Evolutionary conservation across 2,797 vertebrate genomes (phyloP).

Genomic region (Spheniscus humboldti): DNA sequence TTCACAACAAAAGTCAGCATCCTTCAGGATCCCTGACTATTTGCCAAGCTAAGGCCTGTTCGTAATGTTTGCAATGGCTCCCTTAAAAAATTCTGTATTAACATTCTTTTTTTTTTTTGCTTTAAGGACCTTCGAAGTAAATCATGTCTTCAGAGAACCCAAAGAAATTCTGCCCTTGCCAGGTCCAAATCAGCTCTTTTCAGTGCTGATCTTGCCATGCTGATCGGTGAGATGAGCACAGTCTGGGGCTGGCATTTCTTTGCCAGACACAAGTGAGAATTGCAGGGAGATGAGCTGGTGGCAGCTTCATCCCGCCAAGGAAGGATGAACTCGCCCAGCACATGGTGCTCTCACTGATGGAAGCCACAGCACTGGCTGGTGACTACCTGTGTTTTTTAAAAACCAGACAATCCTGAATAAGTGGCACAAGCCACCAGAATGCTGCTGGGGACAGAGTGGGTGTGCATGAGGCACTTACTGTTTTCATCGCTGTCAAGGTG

Average conservation of each 20-base stretch:
- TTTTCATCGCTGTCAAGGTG: conserved; percentile 88
- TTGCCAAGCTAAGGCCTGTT: not conserved
- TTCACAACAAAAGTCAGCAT: not conserved
- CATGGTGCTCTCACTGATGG: not conserved
- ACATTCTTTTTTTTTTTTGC: not conserved
- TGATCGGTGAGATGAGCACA: not conserved
- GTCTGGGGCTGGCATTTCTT: not conserved
- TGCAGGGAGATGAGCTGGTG: not conserved
- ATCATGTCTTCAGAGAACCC: not conserved
- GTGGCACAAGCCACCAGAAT: not conserved
- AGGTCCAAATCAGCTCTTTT: not conserved
- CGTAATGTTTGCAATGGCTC: not conserved
- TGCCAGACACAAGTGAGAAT: not conserved
- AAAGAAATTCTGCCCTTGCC: not conserved
- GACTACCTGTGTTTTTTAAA: not conserved
- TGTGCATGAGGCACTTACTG: conserved; percentile 77
- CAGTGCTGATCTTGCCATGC: not conserved
- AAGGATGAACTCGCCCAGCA: not conserved
- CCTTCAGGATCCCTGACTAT: not conserved
- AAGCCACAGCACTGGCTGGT: not conserved
- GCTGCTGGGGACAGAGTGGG: not conserved
- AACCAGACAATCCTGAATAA: not conserved
- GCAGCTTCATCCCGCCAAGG: not conserved
- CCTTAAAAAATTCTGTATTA: not conserved
- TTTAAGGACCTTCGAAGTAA: not conserved